Base-by-base conservation (phyloP, 1,140 invertebrate species). In the Musca domestica region DNA sequence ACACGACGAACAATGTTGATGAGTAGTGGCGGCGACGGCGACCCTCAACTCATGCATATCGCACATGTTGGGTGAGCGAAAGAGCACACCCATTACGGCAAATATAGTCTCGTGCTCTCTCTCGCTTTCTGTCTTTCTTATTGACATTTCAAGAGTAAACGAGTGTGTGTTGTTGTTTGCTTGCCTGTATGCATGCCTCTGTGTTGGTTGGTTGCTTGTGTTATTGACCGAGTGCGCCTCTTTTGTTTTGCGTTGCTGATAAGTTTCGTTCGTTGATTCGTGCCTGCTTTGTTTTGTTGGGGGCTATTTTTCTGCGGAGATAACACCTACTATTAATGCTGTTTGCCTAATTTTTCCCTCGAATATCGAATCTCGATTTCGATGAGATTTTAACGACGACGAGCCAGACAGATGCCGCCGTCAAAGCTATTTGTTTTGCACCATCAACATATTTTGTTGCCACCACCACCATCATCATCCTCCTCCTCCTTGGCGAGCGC, bases 291-390 rank as follows among this genome's bases (percentile, higher is more conserved):
- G 41, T 63, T 67, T 61, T 64, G 25, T 25, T 54, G 54, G 23
- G 46, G 19, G 54, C 27, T 51, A 51, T 51, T 58, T 69, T 66
- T 61, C 63, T 67, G 69, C 22, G 41, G 52, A 56, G 54, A 54
- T 22, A 67, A 66, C 68, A 66, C 69, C 71, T 68, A 65, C 63
- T 73, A 51, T 47, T 64, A 25, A 22, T 73, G 71, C 74, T 80
- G 77, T 71, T 78, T 77, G 74, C 77, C 77, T 80, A 74, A 74
- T 79, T 74, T 79, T 80, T 80, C 77, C 77, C 77, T 79, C 77
- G 77, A 80, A 80, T 80, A 80, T 80, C 77, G 77, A 80, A 80
- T 80, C 77, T 80, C 77, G 77, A 77, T 80, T 80, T 80, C 77
- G 76, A 77, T 77, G 77, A 79, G 77, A 74, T 80, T 80, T 76